Evolutionary conservation across 2,113 vertebrate species (phyloP).

Genomic region (Hippocampus barbouri): DNA sequence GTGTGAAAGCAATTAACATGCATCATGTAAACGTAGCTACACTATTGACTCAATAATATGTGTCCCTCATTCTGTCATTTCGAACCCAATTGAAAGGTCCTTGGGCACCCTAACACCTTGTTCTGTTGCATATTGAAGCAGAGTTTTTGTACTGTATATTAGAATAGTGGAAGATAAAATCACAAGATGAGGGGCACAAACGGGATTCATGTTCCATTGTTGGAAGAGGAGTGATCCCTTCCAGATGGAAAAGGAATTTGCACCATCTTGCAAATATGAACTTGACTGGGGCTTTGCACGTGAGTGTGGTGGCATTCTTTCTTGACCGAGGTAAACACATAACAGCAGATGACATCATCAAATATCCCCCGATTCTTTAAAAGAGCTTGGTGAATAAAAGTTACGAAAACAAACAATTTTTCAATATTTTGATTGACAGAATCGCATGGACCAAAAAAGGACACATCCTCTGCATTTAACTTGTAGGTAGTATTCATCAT

Average conservation of each 20-base stretch:
- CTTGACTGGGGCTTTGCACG: conserved; percentile 4
- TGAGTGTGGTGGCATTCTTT: conserved; percentile 2
- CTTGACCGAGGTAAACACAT: background rate
- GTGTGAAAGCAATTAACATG: too few relatives aligned
- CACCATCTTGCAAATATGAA: conserved; percentile 20
- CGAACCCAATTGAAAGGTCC: background rate
- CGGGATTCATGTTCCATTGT: conserved; percentile 1
- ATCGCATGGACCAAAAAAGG: background rate
- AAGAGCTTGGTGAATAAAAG: background rate
- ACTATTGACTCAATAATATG: background rate
- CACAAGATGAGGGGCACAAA: background rate
- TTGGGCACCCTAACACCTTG: background rate
- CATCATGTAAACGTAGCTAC: background rate
- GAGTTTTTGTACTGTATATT: background rate
- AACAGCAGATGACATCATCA: background rate
- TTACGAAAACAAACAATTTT: background rate
- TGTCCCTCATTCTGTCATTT: background rate
- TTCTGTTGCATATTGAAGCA: background rate
- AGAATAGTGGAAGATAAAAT: background rate
- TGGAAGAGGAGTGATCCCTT: conserved; percentile 18
- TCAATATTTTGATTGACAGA: background rate
- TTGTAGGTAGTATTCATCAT: background rate
- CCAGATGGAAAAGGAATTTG: conserved; percentile 29
- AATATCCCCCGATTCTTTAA: background rate
- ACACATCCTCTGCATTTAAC: background rate